A percentile compares a stretch with the other conserved stretches of the same genome.
Conservation (phyloP, 2,113 vertebrate species). For the Pseudopodoces humilis region DNA sequence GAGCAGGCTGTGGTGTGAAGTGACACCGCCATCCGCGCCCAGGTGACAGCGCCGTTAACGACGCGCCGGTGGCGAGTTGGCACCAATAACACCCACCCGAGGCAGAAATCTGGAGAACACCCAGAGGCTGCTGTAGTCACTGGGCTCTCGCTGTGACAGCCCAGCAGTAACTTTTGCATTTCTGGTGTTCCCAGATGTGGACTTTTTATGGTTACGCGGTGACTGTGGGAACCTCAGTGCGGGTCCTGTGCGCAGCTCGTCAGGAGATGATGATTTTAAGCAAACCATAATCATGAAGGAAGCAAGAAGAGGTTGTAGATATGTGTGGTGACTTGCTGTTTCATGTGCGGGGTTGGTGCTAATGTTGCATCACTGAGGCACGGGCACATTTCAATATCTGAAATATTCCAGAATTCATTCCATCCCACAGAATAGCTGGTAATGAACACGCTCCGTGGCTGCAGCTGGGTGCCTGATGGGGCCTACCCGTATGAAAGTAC, state of each 20-base stretch:
- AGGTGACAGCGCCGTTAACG: neutral
- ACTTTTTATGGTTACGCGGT: rapidly evolving
- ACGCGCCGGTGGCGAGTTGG: neutral
- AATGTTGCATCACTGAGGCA: neutral
- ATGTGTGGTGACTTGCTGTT: neutral
- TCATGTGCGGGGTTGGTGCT: neutral
- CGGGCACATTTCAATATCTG: neutral
- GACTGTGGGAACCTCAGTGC: neutral
- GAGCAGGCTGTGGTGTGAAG: neutral
- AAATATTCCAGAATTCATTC: neutral
- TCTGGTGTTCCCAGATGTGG: neutral
- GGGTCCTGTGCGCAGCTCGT: rapidly evolving
- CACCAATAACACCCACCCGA: neutral
- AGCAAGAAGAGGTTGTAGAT: neutral
- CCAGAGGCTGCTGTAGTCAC: neutral
- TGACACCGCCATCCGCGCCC: neutral
- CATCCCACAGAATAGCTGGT: neutral
- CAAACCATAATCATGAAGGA: neutral
- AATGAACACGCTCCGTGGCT: neutral
- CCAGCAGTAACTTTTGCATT: neutral
- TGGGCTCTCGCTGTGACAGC: neutral
- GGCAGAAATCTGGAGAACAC: neutral
- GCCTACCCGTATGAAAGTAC: neutral
- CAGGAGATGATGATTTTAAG: neutral
- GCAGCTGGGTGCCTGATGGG: neutral